Evolutionary conservation across 2,888 invertebrate genomes (phyloP), one percentile per base, ranked within the genome.

Genomic region (Hoplodrina ambigua): DNA sequence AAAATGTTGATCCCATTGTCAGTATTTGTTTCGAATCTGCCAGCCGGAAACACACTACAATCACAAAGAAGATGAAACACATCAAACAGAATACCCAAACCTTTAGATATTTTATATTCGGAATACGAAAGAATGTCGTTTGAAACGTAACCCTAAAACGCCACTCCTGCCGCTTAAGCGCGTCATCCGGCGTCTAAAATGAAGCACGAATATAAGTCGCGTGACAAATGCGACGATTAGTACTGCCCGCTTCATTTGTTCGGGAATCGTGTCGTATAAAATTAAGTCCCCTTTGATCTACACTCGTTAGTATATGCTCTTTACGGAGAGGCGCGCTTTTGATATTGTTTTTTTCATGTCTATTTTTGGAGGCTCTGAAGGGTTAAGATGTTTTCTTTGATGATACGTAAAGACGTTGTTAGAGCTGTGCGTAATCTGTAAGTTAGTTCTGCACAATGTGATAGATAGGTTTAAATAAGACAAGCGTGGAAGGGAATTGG

Each of bases 221-320:
- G 66, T 76, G 78, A 88, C 84, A 64, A 72, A 85, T 87, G 82
- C 69, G 56, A 19, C 75, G 82, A 87, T 84, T 79, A 81, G 81
- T 78, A 75, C 70, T 68, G 68, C 67, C 56, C 82, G 86, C 73
- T 71, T 65, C 88, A 86, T 88, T 88, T 86, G 88, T 88, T 87
- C 84, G 83, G 85, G 85, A 88, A 86, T 88, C 82, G 85, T 82
- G 62, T 72, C 63, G 69, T 55, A 80, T 82, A 75, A 75, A 69
- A 81, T 67, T 70, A 69, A 72, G 79, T 73, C 59, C 46, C n/a
- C 85, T 86, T 86, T 86, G 86, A 86, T 86, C 82, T 75, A 53
- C 71, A 63, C 82, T 82, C 76, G 85, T 83, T 84, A 78, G 85
- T 78, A 72, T 58, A 53, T 49, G 72, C 62, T 67, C 66, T 80